Percentiles rank a stretch among this genome's conserved stretches.
Evolutionary conservation across 2,888 invertebrate species (phyloP).

Genomic region (Netelia virgata): DNA sequence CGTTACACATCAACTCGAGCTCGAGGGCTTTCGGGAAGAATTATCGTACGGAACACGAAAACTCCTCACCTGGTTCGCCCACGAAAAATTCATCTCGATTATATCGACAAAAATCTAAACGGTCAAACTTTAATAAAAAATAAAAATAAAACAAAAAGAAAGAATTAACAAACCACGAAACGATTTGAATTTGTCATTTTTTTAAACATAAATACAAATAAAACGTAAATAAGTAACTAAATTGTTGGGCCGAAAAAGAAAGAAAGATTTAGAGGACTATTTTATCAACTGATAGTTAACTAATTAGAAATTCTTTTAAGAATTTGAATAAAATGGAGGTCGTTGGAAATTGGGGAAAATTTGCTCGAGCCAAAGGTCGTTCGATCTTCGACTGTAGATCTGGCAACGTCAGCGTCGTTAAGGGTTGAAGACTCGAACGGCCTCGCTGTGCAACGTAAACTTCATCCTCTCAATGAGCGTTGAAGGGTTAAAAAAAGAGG

Average conservation of each 20-base stretch:
- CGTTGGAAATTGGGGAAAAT: no score
- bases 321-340: no score
- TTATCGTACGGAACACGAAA: conserved; percentile 12
- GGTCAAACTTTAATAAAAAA: no score
- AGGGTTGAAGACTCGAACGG: not conserved
- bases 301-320: no score
- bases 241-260: no score
- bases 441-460: not conserved
- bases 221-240: no score
- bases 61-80: conserved; percentile 27
- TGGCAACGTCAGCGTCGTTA: not conserved
- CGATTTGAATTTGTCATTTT: no score
- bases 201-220: no score
- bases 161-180: not conserved
- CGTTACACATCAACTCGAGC: conserved; percentile 7
- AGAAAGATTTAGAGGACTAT: no score
- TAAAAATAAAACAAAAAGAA: not conserved
- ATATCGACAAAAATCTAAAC: not conserved
- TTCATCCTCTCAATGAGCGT: conserved; percentile 1
- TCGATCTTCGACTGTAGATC: not conserved
- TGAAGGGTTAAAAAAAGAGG: not conserved
- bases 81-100: not conserved
- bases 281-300: no score
- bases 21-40: conserved; percentile 23
- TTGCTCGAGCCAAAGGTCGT: no score